A percentile compares a stretch with the other conserved stretches of the same genome.
Evolutionary conservation across 1,140 invertebrate species (phyloP).

Genomic region (Choristoneura fumiferana): DNA sequence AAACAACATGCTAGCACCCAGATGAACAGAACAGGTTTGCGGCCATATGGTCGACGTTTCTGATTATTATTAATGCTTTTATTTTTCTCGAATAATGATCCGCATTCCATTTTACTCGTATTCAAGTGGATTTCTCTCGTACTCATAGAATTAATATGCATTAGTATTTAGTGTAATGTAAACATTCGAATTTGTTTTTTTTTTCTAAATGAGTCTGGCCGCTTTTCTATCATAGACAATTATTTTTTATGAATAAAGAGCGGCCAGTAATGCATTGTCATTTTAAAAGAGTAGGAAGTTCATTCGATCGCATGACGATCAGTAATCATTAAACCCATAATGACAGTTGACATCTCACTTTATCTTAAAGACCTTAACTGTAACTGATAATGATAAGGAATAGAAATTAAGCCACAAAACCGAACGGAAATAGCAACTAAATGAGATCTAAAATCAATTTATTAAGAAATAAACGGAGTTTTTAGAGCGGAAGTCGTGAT

Average conservation of each 20-base stretch:
- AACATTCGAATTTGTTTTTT: too few relatives aligned
- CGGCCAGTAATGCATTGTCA: too few relatives aligned
- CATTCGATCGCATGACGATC: too few relatives aligned
- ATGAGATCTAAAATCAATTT: not conserved
- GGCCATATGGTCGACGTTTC: conserved; percentile 52
- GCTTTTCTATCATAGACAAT: not conserved
- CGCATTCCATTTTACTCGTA: conserved; percentile 48
- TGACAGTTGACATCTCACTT: not conserved
- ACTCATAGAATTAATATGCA: not conserved
- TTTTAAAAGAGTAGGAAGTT: too few relatives aligned
- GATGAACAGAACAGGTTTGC: conserved; percentile 50
- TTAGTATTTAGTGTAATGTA: too few relatives aligned
- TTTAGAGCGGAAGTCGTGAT: not conserved
- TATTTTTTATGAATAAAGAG: not conserved
- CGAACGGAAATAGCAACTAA: conserved; percentile 5
- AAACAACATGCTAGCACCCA: too few relatives aligned
- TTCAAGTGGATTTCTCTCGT: not conserved
- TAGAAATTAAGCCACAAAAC: not conserved
- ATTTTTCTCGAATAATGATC: conserved; percentile 51
- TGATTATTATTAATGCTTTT: conserved; percentile 63
- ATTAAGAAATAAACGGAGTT: not conserved
- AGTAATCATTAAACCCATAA: not conserved
- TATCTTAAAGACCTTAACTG: not conserved
- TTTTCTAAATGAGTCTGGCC: too few relatives aligned
- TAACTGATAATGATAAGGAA: not conserved